These are phyloP conservation scores for Tetragonisca angustula DNA, from an alignment of 2,888 invertebrate genomes.

Conservation along the genomic window DNA sequence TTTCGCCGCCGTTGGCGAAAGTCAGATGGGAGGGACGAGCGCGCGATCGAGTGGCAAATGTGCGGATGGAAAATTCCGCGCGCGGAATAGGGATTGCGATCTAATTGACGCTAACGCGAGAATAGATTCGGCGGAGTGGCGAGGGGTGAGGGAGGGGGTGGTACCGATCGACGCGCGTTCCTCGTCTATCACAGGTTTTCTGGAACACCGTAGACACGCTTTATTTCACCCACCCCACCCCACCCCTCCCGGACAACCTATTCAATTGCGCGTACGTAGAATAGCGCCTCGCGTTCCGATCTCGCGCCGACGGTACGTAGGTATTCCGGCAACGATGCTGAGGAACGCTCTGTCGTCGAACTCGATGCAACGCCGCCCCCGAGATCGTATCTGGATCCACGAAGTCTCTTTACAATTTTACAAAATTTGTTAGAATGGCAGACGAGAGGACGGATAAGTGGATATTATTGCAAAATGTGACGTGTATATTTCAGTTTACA, in stretches of 20 bases:
- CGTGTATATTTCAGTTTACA: no score
- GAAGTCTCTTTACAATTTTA: no score
- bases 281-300: conserved; percentile 40
- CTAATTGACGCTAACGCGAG: conserved; percentile 22
- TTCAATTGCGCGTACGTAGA: conserved; percentile 56
- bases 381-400: conserved; percentile 8
- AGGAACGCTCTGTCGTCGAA: conserved; percentile 58
- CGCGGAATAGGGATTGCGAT: conserved; percentile 12
- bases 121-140: neutral
- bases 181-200: neutral
- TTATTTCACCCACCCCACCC: neutral
- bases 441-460: no score
- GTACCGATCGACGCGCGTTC: neutral
- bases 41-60: neutral
- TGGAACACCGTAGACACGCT: neutral
- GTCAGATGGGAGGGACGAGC: neutral
- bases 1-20: neutral
- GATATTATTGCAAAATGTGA: no score
- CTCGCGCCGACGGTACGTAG: conserved; percentile 3
- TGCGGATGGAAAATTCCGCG: neutral
- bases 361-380: conserved; percentile 13
- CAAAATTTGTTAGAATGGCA: no score
- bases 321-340: conserved; percentile 53
- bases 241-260: conserved; percentile 5
- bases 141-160: no score